These are phyloP conservation scores for Trachythela sp. DNA, from an alignment of 64 coral and sea anemone species.

Conservation along the genomic window DNA sequence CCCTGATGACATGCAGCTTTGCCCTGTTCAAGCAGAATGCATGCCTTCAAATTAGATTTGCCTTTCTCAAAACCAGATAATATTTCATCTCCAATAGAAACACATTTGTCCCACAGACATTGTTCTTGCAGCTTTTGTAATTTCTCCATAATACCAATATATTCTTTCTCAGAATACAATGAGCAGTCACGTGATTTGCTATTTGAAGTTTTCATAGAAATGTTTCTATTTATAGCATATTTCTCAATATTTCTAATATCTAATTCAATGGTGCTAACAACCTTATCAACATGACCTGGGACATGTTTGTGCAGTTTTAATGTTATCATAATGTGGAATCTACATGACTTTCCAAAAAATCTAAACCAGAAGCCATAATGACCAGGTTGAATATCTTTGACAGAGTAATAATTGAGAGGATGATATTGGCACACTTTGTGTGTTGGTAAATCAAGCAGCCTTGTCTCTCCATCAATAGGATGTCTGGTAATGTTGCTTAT, in stretches of 20 bases:
- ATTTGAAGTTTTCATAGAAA: neutral
- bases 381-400: neutral
- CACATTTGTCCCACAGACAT: neutral
- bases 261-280: conserved; percentile 47
- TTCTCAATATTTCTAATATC: conserved; percentile 45
- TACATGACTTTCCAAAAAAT: conserved; percentile 59
- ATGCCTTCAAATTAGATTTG: neutral
- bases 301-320: conserved; percentile 33
- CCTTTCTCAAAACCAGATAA: conserved; percentile 36
- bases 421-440: neutral
- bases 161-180: neutral
- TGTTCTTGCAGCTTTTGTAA: neutral
- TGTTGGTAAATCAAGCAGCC: neutral
- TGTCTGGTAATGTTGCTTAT: neutral
- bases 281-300: neutral
- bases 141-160: conserved; percentile 7
- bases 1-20: conserved; percentile 56
- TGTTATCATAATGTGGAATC: conserved; percentile 59
- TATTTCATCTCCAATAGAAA: conserved; percentile 14
- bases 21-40: conserved; percentile 67
- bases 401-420: neutral
- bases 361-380: conserved; percentile 86
- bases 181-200: neutral
- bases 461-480: neutral
- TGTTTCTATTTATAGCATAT: neutral